A percentile compares a stretch with the other conserved stretches of the same genome.
phyloP scores from a whole-genome alignment of 1,140 invertebrate genomes.

The Formica exsecta region DNA sequence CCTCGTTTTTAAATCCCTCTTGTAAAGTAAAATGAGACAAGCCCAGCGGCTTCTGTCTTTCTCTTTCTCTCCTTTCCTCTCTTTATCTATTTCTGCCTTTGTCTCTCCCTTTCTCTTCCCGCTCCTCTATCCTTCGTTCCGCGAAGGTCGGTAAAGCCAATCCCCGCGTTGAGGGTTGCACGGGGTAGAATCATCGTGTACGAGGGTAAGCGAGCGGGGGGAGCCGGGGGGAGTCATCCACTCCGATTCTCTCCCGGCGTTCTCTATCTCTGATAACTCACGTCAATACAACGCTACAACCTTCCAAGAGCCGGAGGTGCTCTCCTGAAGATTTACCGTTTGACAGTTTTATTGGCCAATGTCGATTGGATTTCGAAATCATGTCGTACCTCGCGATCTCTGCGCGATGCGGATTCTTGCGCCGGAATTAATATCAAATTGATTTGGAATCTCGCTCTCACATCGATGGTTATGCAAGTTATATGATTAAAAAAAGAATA shows the following conservation, averaged over 20 bases:
- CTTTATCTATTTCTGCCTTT: background rate
- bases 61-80: background rate
- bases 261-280: constrained; percentile 75
- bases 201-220: constrained; percentile 61
- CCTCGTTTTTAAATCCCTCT: constrained; percentile 86
- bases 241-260: constrained; percentile 56
- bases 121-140: constrained; percentile 29
- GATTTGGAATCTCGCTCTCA: background rate
- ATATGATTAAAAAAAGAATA: background rate
- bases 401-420: constrained; percentile 35
- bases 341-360: constrained; percentile 75
- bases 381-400: constrained; percentile 63
- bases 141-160: constrained; percentile 65
- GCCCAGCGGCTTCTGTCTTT: constrained; percentile 65
- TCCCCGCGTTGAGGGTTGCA: constrained; percentile 59
- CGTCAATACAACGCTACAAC: constrained; percentile 70
- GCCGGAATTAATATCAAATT: constrained; percentile 55
- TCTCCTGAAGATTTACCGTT: constrained; percentile 71
- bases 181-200: constrained; percentile 59
- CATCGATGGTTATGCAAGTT: background rate
- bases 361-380: constrained; percentile 73
- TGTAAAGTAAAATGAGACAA: constrained; percentile 86
- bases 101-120: constrained; percentile 7
- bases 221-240: constrained; percentile 52
- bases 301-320: constrained; percentile 62